These are phyloP conservation scores for Silurus glanis DNA, from an alignment of 2,113 vertebrate species.

Conservation along the genomic window DNA sequence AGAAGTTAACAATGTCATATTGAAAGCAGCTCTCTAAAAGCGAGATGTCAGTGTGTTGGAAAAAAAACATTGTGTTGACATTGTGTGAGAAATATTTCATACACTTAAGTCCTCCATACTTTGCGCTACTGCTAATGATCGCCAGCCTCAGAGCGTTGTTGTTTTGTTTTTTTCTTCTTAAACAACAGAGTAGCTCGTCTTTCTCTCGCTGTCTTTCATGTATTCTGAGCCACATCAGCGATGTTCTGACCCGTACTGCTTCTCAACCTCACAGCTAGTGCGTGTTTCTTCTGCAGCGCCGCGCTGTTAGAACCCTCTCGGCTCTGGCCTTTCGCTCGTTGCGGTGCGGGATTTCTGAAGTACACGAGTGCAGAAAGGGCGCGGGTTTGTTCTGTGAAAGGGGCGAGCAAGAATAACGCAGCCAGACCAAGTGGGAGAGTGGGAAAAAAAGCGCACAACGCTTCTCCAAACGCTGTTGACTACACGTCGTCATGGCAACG, in stretches of 20 bases:
- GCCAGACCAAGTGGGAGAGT: slow-evolving; percentile 68
- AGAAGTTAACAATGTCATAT: not conserved
- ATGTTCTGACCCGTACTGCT: slow-evolving; percentile 31
- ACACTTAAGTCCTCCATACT: not conserved
- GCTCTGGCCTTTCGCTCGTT: slow-evolving; percentile 34
- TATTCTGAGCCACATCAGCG: slow-evolving; percentile 33
- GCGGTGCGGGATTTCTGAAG: slow-evolving; percentile 41
- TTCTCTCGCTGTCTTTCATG: slow-evolving; percentile 23
- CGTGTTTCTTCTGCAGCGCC: slow-evolving; percentile 11
- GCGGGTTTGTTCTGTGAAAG: slow-evolving; percentile 36
- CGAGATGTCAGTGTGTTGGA: no score
- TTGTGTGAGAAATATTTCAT: not conserved
- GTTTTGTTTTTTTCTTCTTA: not conserved
- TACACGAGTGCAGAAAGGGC: slow-evolving; percentile 64
- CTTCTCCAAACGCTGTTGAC: slow-evolving; percentile 74
- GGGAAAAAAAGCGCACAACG: slow-evolving; percentile 52
- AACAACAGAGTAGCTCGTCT: not conserved
- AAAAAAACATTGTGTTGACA: not conserved
- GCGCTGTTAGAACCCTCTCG: slow-evolving; percentile 27
- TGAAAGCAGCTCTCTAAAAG: not conserved
- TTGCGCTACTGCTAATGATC: slow-evolving; percentile 3
- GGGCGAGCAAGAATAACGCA: slow-evolving; percentile 61
- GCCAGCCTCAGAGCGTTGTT: not conserved
- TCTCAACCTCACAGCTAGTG: slow-evolving; percentile 25
- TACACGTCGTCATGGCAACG: slow-evolving; percentile 77